Evolutionary conservation across 1,140 invertebrate species (phyloP), one percentile per base, ranked within the genome.

Genomic region (Orchesella cincta): DNA sequence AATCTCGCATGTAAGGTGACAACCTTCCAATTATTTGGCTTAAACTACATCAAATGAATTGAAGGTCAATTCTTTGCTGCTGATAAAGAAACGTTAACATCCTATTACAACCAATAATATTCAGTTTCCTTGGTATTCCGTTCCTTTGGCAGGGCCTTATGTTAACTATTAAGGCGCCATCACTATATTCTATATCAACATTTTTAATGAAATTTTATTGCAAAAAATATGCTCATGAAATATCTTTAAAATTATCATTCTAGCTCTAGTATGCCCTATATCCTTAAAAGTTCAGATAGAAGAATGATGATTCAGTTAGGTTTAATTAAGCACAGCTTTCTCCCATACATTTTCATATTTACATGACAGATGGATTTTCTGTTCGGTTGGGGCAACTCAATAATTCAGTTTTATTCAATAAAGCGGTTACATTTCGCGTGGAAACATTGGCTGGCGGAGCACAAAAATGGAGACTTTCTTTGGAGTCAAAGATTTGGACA

Each of bases 1-100:
- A 0, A 98, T 98, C 96, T 95, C 94, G 0, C 97, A 99, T 83
- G 97, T 99, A 87, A n/a, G n/a, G n/a, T n/a, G n/a, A 97, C 97
- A 0, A 96, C 93, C 76, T 91, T 94, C 0, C 94, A 98, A 84
- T 90, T 98, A 72, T 98, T 93, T 84, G 92, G 95, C 23, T 94
- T 98, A 89, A 85, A n/a, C n/a, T 98, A 35, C 95, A 98, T 82
- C 97, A 99, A 85, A 89, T 98, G 23, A n/a, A 94, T 98, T 80
- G 96, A 98, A 90, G 95, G 94, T 79, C 94, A n/a, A 97, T 83
- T 93, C 94, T 83, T 97, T 94, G 94, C 84, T 96, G 8, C n/a
- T n/a, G n/a, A n/a, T 92, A 92, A 33, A 29, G 62, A 29, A 67
- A 67, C n/a, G 8, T 67, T 14, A 67, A n/a, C n/a, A n/a, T n/a